A percentile compares a stretch with the other conserved stretches of the same genome.
These are phyloP conservation scores for Taenioides sp. DNA, from an alignment of 2,797 vertebrate species.

Conservation along the genomic window DNA sequence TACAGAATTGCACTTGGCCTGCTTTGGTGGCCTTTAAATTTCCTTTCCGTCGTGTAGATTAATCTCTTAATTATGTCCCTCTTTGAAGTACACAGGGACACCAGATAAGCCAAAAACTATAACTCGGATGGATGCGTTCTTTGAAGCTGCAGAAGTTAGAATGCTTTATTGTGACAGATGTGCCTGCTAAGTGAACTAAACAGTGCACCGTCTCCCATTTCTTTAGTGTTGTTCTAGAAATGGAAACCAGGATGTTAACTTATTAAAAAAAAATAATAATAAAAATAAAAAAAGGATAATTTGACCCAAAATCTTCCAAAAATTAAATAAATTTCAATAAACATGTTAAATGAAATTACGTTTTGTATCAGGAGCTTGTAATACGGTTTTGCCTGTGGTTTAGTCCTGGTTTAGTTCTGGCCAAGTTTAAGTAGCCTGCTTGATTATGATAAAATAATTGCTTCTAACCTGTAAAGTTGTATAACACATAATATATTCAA, in stretches of 20 bases:
- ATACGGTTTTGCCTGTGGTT: background rate
- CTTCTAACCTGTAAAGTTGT: no score
- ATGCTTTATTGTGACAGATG: background rate
- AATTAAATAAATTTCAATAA: no score
- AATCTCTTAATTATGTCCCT: slow-evolving; percentile 6
- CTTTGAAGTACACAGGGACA: slow-evolving; percentile 12
- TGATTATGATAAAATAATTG: no score
- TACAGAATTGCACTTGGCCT: slow-evolving; percentile 18
- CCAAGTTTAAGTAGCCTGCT: background rate
- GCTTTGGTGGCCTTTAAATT: slow-evolving; percentile 10
- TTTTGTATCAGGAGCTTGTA: background rate
- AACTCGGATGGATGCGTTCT: background rate
- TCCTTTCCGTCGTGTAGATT: slow-evolving; percentile 13
- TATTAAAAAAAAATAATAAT: background rate
- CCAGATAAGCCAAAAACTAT: slow-evolving; percentile 11
- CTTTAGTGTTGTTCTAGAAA: background rate
- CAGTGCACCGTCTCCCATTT: background rate
- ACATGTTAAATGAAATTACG: background rate
- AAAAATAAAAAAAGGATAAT: background rate
- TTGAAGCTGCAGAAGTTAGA: slow-evolving; percentile 5
- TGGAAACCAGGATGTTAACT: background rate
- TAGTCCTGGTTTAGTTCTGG: background rate
- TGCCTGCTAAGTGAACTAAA: background rate
- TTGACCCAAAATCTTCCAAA: background rate
- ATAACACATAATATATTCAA: no score